Evolutionary conservation across 2,888 invertebrate genomes (phyloP), one percentile per base, ranked within the genome.

Genomic region (Agonopterix subpropinquella): DNA sequence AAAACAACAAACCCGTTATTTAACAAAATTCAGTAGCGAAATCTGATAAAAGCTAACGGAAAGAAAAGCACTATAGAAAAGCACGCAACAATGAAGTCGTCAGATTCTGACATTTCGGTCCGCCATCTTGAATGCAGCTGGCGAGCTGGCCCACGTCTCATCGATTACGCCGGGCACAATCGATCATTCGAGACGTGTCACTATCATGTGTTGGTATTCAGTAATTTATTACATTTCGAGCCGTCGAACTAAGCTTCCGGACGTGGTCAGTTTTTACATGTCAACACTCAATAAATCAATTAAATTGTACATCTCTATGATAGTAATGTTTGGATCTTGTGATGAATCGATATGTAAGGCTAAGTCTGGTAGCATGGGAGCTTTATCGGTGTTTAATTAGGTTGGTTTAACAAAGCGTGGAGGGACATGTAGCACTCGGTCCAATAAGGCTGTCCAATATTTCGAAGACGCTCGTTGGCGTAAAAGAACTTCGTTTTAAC

Each of bases 211-310:
- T 65, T 69, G 42, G 55, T 56, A 63, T 56, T 56, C 74, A 67
- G 68, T 81, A 78, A 82, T 83, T 78, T 80, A 81, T 84, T 80
- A 82, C 78, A 78, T 80, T 78, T 77, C 73, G 70, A 72, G 70
- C 70, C 66, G n/a, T 5, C 18, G 41, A 65, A 71, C 77, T 79
- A 11, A 43, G 77, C 78, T 80, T 82, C 82, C 84, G 84, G 82
- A 77, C 67, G 67, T 61, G 54, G 49, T 47, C 28, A 28, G 28
- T 28, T 28, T 28, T 28, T 28, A 28, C 28, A 47, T 67, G 63
- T 84, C 83, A 81, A 83, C 83, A 83, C 77, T 73, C 78, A 77
- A 83, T 85, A 84, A 83, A 85, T 84, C 85, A 82, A 84, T 84
- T 84, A 85, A 62, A 71, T 8, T 61, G 63, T 65, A 77, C 78